phyloP scores from a whole-genome alignment of 2,797 vertebrate species.

The Enteromius argenteus region DNA sequence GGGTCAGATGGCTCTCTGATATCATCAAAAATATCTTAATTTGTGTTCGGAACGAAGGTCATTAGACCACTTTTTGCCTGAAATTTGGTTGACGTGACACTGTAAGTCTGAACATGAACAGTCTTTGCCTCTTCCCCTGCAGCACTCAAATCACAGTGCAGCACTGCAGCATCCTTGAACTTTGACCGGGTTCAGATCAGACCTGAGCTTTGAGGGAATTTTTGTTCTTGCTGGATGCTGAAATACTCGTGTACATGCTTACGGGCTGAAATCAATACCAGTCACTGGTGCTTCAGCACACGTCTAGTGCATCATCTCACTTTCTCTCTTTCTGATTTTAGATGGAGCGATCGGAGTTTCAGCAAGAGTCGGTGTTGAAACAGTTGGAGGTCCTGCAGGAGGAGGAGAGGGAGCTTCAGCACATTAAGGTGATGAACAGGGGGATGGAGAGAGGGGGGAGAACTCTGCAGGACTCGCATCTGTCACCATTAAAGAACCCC shows the following conservation, averaged over 20 bases:
- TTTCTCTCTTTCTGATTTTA: constrained; percentile 65
- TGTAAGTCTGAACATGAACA: neutral
- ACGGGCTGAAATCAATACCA: constrained; percentile 34
- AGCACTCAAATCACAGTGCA: constrained; percentile 13
- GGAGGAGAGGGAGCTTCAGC: constrained; percentile 98
- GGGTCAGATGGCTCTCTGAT: too few species aligned
- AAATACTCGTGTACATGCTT: constrained; percentile 11
- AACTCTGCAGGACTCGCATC: constrained; percentile 33
- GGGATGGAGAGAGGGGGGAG: constrained; percentile 18
- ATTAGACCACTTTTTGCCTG: neutral
- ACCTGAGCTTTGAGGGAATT: constrained; percentile 27
- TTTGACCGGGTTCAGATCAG: constrained; percentile 29
- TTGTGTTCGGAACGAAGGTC: too few species aligned
- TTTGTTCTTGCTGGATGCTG: neutral
- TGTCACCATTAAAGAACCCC: constrained; percentile 48
- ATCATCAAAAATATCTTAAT: too few species aligned
- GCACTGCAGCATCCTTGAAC: constrained; percentile 16
- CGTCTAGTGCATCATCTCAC: constrained; percentile 7
- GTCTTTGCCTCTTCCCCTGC: neutral
- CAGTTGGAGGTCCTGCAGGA: constrained; percentile 98
- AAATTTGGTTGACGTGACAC: neutral
- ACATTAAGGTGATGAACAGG: constrained; percentile 87
- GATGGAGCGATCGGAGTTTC: constrained; percentile 96
- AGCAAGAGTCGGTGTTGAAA: constrained; percentile 96
- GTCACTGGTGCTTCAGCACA: neutral